Base-by-base conservation (phyloP, 2,113 vertebrate species). In the Gallinago jamesoni region DNA sequence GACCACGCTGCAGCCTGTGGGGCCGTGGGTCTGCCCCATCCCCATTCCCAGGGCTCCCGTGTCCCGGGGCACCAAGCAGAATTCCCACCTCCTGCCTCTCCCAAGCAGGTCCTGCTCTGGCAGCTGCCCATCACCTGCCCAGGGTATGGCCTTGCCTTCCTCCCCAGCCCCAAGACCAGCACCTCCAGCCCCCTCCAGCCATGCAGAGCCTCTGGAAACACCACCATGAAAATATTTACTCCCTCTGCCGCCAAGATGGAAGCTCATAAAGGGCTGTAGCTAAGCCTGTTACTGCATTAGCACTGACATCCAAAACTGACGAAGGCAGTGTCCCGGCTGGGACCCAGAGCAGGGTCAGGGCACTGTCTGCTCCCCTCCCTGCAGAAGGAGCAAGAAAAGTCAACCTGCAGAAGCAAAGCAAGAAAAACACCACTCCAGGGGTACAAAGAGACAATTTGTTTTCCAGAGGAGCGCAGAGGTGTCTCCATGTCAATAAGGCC, bases 1-100 rank as follows among this genome's bases (percentile, higher is more conserved):
- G 55, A 6, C 30, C 2, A 0, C n/a, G n/a, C 67, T n/a, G 28
- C 63, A 30, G 39, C 15, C 50, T 43, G 7, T 0, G 2, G 37
- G 27, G 35, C 28, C 0, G 8, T 30, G 59, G 45, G 52, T 30
- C 53, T 67, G 47, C 24, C n/a, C 60, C 57, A 7, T 56, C 16
- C n/a, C 24, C 17, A 1, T 5, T 24, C 14, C 35, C 5, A 1
- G 35, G 41, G 50, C 43, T 84, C 57, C n/a, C 1, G 1, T 4
- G 0, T 39, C 24, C 50, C 1, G 5, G 57, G 43, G 47, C 20
- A 21, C 7, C 59, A 37, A 7, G 5, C 33, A 12, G 60, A 15
- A 14, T 37, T 37, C 56, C 4, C 9, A 25, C 35, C 48, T 75
- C 31, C 57, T 66, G 50, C 43, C 70, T 63, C 13, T 57, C 27